Conservation (phyloP, 2,888 invertebrate genomes). For the Polylopha cassiicola region DNA sequence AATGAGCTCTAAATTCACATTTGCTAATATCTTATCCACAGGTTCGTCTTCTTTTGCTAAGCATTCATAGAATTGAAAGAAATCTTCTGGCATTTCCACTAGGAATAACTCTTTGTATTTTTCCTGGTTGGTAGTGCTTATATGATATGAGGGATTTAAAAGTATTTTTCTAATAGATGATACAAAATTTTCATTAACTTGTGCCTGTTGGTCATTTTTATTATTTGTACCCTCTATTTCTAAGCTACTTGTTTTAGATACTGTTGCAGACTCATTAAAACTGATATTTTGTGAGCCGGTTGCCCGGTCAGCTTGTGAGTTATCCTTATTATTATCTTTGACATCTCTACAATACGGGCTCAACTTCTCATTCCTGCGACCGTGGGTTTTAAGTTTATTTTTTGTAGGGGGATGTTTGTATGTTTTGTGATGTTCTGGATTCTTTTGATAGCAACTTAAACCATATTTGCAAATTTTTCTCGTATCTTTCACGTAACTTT, state of each 20-base stretch:
- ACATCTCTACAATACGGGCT: slow-evolving; percentile 45
- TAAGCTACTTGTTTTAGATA: too few relatives aligned
- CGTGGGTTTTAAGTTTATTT: slow-evolving; percentile 36
- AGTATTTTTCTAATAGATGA: slow-evolving; percentile 31
- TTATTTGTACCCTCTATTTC: too few relatives aligned
- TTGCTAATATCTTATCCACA: slow-evolving; percentile 80
- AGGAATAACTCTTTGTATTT: slow-evolving; percentile 86
- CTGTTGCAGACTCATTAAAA: too few relatives aligned
- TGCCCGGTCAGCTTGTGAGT: too few relatives aligned
- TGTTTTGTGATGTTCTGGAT: slow-evolving; percentile 82
- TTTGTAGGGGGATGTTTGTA: slow-evolving; percentile 84
- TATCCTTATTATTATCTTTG: too few relatives aligned
- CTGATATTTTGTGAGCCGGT: too few relatives aligned
- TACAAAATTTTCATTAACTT: slow-evolving; percentile 5
- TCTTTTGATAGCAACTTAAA: slow-evolving; percentile 87
- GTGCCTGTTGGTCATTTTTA: background rate
- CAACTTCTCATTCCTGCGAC: slow-evolving; percentile 28
- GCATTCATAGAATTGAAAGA: slow-evolving; percentile 89
- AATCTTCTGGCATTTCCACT: slow-evolving; percentile 93
- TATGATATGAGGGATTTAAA: slow-evolving; percentile 50
- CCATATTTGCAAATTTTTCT: slow-evolving; percentile 87
- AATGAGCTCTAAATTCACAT: slow-evolving; percentile 83
- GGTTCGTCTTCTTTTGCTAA: slow-evolving; percentile 73
- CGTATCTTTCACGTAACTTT: slow-evolving; percentile 50
- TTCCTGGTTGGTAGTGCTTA: slow-evolving; percentile 65